Evolutionary conservation across 37 sponge, comb jelly and placozoan genomes (phyloP), one percentile per base, ranked within the genome.

Genomic region (Cladorhizidae sp.): DNA sequence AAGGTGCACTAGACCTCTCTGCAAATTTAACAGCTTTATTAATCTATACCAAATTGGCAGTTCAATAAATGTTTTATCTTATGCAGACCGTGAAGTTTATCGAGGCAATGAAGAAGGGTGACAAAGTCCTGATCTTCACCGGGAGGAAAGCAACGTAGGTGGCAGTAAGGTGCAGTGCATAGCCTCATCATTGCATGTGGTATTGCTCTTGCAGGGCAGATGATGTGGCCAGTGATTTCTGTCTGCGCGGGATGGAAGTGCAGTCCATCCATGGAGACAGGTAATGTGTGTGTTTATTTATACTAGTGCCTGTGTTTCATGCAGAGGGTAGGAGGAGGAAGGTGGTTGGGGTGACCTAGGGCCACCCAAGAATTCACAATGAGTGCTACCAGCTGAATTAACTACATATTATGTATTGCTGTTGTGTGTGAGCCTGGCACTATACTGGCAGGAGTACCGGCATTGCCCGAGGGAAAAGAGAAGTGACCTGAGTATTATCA

Each of bases 211-310:
- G 20, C 64, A 93, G 94, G 12, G 96, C 93, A 57, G 96, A 95
- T 57, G 96, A 95, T 76, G 43, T 95, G 0, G 83, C 90, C 36
- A 89, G 90, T 69, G 96, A 95, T 61, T 76, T 95, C 55, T 74
- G 83, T 39, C 87, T 95, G 22, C 18, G 75, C 32, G 93, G 90
- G 70, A 64, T 86, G 64, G n/a, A 69, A 25, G 87, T 80, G 8
- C 93, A 95, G 51, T 85, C 83, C 62, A 95, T 95, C 23, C 96
- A 95, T 85, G 96, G 96, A 29, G 96, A 95, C 73, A 86, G 90
- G 90, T 90, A 15, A 23, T 62, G 59, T 29, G n/a, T 51, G 55
- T 31, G 54, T 36, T 7, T 67, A 2, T 67, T 67, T 22, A 11
- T 20, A 5, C 32, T 32, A 32, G 1, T 67, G 8, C 68, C 36